Conservation (phyloP, 1,140 invertebrate species). For the Leguminivora glycinivorella region DNA sequence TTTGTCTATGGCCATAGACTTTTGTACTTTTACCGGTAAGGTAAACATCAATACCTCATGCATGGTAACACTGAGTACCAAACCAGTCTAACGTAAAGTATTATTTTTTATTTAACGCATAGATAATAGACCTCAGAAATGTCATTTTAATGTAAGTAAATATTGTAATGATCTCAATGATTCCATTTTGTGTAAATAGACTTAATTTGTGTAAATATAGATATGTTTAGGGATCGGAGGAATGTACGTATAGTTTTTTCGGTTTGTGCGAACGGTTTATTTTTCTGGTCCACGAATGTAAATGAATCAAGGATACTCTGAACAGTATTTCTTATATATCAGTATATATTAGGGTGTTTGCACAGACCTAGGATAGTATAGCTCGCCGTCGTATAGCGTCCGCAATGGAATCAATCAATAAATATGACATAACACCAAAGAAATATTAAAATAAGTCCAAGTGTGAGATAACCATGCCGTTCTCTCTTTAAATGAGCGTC, state of each 20-base stretch:
- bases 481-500: slow-evolving; percentile 58
- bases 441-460: slow-evolving; percentile 66
- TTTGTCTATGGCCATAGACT: slow-evolving; percentile 14
- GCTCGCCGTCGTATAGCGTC: slow-evolving; percentile 68
- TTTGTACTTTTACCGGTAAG: slow-evolving; percentile 15
- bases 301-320: slow-evolving; percentile 17
- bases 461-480: slow-evolving; percentile 64
- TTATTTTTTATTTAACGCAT: slow-evolving; percentile 64
- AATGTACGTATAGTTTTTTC: slow-evolving; percentile 20
- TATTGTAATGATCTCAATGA: slow-evolving; percentile 76
- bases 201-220: slow-evolving; percentile 59
- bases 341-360: slow-evolving; percentile 24
- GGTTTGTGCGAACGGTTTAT: slow-evolving; percentile 33
- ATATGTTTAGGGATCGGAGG: slow-evolving; percentile 40
- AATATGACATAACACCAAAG: slow-evolving; percentile 76
- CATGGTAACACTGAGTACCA: slow-evolving; percentile 56
- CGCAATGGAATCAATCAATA: slow-evolving; percentile 58
- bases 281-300: slow-evolving; percentile 15
- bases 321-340: slow-evolving; percentile 25
- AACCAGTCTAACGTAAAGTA: slow-evolving; percentile 72
- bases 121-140: slow-evolving; percentile 55
- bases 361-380: slow-evolving; percentile 41
- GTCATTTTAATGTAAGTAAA: slow-evolving; percentile 65
- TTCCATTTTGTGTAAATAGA: slow-evolving; percentile 76
- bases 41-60: slow-evolving; percentile 56